Evolutionary conservation across 2,797 vertebrate genomes (phyloP), one percentile per base, ranked within the genome.

Genomic region (Glyptemys insculpta): DNA sequence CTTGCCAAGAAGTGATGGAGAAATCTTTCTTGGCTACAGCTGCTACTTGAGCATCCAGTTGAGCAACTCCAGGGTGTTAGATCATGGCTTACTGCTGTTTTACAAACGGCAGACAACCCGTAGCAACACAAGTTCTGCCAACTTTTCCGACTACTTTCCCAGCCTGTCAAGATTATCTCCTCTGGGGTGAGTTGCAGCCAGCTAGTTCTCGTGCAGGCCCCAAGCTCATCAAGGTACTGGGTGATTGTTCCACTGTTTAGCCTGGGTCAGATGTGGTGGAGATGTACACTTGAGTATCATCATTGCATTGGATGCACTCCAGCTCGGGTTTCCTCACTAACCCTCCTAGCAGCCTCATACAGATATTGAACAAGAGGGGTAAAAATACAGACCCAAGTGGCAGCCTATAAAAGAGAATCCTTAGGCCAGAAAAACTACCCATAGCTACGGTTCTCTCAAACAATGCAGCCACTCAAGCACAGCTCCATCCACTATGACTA

Each of bases 81-180:
- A 81, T 54, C 37, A 79, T 81, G 79, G 23, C 86, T 85, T 92
- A 82, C 8, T 74, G 2, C 56, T 19, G n/a, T 23, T 44, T 57
- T 91, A 31, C 44, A 85, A 85, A 78, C n/a, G 14, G 83, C 88
- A 89, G 59, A 62, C 57, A 68, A 1, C 18, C 72, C 93, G 34
- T 14, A 53, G 23, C 92, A 56, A 59, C 56, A 85, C 76, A 83
- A 92, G 94, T 85, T 79, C 68, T 94, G 83, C 34, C 81, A 93
- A 12, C 31, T 90, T 81, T 95, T 94, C 91, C 92, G 86, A 37
- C 68, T 96, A 23, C 52, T 27, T 83, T 91, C 27, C 56, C n/a
- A 25, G 37, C 41, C 12, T 83, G 41, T 52, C 85, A 56, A 83
- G 8, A 79, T 87, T 62, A 82, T 91, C 16, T 68, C 79, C 12